Evolutionary conservation across 2,797 vertebrate species (phyloP).

Genomic region (Kryptolebias ocellatus): DNA sequence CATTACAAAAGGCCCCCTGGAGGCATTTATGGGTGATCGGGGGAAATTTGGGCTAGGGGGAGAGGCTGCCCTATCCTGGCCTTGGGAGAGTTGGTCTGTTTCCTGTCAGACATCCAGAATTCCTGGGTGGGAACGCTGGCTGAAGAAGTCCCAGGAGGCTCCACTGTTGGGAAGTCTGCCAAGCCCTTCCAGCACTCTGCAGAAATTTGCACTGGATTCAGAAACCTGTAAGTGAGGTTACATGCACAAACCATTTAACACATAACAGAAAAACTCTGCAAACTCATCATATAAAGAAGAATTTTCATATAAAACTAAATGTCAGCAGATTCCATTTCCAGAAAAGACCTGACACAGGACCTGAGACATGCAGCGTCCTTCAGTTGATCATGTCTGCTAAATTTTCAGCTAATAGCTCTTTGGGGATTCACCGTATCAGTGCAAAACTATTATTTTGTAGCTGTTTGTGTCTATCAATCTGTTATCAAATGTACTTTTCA

Average conservation of each 20-base stretch:
- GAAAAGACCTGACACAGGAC: no score
- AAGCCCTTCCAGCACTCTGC: conserved; percentile 67
- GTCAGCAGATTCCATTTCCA: not conserved
- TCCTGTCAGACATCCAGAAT: conserved; percentile 83
- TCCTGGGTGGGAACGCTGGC: conserved; percentile 83
- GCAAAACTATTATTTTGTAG: no score
- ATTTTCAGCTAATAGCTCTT: no score
- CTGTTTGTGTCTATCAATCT: no score
- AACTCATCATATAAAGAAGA: not conserved
- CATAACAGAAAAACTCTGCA: conserved; percentile 11
- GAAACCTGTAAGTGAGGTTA: conserved; percentile 70
- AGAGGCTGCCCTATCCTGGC: conserved; percentile 71
- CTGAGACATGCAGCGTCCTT: no score
- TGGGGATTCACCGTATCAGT: no score
- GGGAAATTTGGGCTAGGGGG: conserved; percentile 57
- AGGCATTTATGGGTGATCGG: conserved; percentile 55
- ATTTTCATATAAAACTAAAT: not conserved
- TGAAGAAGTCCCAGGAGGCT: conserved; percentile 79
- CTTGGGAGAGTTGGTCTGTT: conserved; percentile 80
- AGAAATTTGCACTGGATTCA: conserved; percentile 78
- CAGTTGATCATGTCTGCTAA: no score
- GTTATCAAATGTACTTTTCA: no score
- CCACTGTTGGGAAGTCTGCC: conserved; percentile 71
- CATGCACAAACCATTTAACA: conserved; percentile 43
- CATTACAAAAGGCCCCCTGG: conserved; percentile 53